These are phyloP conservation scores for Micrasema longulum DNA, from an alignment of 1,140 invertebrate species.

Conservation along the genomic window DNA sequence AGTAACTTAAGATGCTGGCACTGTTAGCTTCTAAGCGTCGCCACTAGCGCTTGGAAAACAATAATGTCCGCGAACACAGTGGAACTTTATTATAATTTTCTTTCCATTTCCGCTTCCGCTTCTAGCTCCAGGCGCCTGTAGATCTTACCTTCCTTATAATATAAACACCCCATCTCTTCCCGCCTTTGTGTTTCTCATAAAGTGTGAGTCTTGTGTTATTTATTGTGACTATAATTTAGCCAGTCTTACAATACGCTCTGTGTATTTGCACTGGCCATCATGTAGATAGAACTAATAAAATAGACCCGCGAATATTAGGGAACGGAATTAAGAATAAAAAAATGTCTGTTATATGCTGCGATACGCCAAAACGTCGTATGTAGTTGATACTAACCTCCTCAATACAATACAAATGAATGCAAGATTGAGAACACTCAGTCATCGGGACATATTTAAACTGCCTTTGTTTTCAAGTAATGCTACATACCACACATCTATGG, in stretches of 20 bases:
- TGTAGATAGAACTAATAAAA: no score
- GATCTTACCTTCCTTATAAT: slow-evolving; percentile 49
- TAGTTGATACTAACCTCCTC: no score
- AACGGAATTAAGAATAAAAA: no score
- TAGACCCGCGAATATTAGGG: no score
- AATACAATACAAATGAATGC: no score
- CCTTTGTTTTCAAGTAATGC: no score
- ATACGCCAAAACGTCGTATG: no score
- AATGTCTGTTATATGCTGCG: no score
- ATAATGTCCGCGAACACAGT: neutral
- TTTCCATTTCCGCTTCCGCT: slow-evolving; percentile 5
- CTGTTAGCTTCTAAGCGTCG: neutral
- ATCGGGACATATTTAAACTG: no score
- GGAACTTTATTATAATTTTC: slow-evolving; percentile 30
- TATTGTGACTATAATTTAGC: slow-evolving; percentile 55
- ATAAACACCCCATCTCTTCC: slow-evolving; percentile 52
- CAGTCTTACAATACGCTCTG: slow-evolving; percentile 54
- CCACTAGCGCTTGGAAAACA: neutral
- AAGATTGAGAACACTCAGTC: no score
- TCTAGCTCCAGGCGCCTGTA: neutral
- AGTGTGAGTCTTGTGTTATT: slow-evolving; percentile 55
- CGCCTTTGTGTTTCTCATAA: slow-evolving; percentile 55
- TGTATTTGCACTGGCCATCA: slow-evolving; percentile 38
- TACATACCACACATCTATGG: no score
- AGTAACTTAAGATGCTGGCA: no score